Evolutionary conservation across 2,888 invertebrate genomes (phyloP), one percentile per base, ranked within the genome.

Genomic region (Scaptomyza parva): DNA sequence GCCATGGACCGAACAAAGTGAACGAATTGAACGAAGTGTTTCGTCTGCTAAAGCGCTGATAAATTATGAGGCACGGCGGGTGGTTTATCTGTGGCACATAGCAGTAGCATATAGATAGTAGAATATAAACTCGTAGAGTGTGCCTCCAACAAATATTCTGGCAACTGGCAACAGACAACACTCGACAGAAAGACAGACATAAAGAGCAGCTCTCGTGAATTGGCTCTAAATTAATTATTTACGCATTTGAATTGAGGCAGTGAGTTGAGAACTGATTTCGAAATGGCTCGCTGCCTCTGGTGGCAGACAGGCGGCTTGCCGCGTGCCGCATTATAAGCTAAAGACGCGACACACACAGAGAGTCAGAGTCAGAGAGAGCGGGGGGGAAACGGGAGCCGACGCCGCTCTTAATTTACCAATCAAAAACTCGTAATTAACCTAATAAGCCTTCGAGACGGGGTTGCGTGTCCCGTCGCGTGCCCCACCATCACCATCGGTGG

Each of bases 371-470:
- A 6, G 33, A 24, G 22, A 24, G 22, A 2, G 22, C 1, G 22
- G 7, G 28, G 28, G 28, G 9, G 9, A 20, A 40, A 20, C 40
- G 40, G 40, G 40, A 20, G 47, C 30, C 30, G 43, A 5, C 47
- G 55, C 58, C 52, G 72, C 71, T 76, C 86, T 85, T 78, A 80
- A 87, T 87, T 85, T 85, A 87, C 78, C 88, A 88, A 86, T 88
- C 88, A 86, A 86, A 86, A 88, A 86, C 81, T 86, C 88, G 84
- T 86, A 86, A 88, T 86, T 86, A 88, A 86, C 86, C 86, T 80
- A 88, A 86, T 86, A 88, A 86, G 86, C 86, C 78, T 66, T 63
- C 71, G 72, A 77, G 68, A 70, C 72, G 71, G 62, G 69, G 64
- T 75, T 61, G 62, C 53, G 60, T 69, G 78, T 53, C 59, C 57